These are phyloP conservation scores for Chelonoidis abingdonii DNA, from an alignment of 2,113 vertebrate genomes.

Conservation along the genomic window DNA sequence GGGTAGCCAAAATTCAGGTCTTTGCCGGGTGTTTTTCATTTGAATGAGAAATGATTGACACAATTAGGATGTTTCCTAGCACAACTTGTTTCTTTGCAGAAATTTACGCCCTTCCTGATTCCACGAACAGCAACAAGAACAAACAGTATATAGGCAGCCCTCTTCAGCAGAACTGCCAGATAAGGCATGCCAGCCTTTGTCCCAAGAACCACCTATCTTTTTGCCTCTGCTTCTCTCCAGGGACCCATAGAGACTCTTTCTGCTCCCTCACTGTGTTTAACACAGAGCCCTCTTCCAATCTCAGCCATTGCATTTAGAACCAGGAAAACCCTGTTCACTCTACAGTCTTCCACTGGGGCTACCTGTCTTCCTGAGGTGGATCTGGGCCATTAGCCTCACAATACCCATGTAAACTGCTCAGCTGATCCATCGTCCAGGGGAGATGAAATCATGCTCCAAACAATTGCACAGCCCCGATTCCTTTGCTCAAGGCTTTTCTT, in stretches of 20 bases:
- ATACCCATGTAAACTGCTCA: slow-evolving; percentile 7
- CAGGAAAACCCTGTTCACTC: slow-evolving; percentile 39
- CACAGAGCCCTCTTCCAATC: background rate
- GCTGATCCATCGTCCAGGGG: background rate
- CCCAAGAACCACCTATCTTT: background rate
- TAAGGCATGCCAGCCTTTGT: background rate
- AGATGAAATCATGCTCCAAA: slow-evolving; percentile 51
- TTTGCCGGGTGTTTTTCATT: background rate
- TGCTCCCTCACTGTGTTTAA: slow-evolving; percentile 13
- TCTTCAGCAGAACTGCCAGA: background rate
- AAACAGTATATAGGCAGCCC: background rate
- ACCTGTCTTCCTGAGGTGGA: background rate
- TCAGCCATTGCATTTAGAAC: background rate
- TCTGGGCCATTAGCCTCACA: slow-evolving; percentile 22
- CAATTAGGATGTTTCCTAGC: background rate
- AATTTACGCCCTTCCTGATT: background rate
- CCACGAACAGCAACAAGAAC: background rate
- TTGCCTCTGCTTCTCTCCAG: background rate
- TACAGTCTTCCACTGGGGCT: background rate
- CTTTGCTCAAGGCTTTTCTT: slow-evolving; percentile 43
- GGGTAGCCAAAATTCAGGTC: background rate
- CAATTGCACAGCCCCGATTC: background rate
- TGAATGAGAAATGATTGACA: background rate
- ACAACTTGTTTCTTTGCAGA: background rate
- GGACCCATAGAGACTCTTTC: background rate